Base-by-base conservation (phyloP, 2,888 invertebrate species). In the Biston stratarius region DNA sequence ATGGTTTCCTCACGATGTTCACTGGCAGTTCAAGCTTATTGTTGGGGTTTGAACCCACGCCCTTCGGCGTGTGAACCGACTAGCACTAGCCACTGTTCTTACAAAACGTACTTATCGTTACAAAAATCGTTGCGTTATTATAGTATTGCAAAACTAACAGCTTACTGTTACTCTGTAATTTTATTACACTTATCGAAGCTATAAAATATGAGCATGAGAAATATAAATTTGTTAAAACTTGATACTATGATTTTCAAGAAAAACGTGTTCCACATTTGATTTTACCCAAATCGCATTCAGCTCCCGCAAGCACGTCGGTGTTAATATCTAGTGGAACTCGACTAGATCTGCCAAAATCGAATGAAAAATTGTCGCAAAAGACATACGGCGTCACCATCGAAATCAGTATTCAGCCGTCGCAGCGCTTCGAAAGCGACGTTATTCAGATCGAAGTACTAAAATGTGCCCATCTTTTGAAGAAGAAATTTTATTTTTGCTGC, bases 351-450 rank as follows among this genome's bases (percentile, higher is more conserved):
- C 58, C 59, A 59, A 67, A 70, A 70, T 67, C 56, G 56, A 66
- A 71, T 68, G 67, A 74, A 69, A 72, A 70, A 69, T 69, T 67
- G 70, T 71, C 70, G 62, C 57, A 24, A 64, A 49, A 61, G 69
- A 67, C 64, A 63, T 49, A 64, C 57, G 65, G 44, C 52, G 52
- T 51, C 51, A 38, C 38, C 45, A 59, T 55, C 36, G 38, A 53
- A 64, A 69, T 72, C 70, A 72, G 69, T 74, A 74, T 74, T 74
- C 72, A 60, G 57, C 61, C 57, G 53, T 56, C 63, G 61, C 55
- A 64, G 64, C 61, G 47, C 67, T 68, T 58, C 67, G 63, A 69
- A 67, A 64, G 60, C 60, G 68, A 62, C 64, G 49, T 65, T 69
- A 71, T 70, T 73, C 65, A 64, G 64, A 69, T 69, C 64, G 57